These are phyloP conservation scores for Archegozetes longisetosus DNA, from an alignment of 1,140 invertebrate species.

Conservation along the genomic window DNA sequence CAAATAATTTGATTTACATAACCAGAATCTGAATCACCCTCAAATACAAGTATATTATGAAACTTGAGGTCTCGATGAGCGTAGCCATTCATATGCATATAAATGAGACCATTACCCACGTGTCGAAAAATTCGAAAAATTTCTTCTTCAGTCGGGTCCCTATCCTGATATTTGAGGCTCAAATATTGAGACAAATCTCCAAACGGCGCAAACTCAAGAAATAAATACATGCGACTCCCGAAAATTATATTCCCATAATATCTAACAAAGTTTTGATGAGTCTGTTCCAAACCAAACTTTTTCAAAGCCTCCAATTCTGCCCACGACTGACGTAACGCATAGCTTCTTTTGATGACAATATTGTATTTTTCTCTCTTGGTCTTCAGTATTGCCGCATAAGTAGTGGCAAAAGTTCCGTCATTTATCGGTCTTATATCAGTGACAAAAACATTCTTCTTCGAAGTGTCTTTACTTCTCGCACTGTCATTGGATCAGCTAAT, in stretches of 20 bases:
- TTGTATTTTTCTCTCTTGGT: neutral
- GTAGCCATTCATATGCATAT: neutral
- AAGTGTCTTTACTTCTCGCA: too few species aligned
- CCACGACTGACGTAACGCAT: neutral
- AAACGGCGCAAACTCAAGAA: neutral
- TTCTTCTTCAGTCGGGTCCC: neutral
- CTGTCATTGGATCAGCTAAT: too few species aligned
- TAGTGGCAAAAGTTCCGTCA: neutral
- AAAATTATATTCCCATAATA: neutral
- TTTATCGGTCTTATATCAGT: too few species aligned
- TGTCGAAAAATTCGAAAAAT: neutral
- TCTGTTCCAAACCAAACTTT: neutral
- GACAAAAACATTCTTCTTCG: too few species aligned
- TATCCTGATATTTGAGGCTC: neutral
- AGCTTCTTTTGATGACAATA: neutral
- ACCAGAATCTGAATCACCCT: neutral
- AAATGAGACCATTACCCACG: neutral
- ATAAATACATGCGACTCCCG: neutral
- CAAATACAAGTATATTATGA: neutral
- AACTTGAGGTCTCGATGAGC: slow-evolving; percentile 1
- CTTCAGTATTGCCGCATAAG: neutral
- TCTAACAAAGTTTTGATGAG: neutral
- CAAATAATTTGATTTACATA: too few species aligned
- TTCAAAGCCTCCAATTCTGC: neutral
- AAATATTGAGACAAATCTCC: neutral